Evolutionary conservation across 2,888 invertebrate species (phyloP).

Genomic region (Epistrophe grossulariae): DNA sequence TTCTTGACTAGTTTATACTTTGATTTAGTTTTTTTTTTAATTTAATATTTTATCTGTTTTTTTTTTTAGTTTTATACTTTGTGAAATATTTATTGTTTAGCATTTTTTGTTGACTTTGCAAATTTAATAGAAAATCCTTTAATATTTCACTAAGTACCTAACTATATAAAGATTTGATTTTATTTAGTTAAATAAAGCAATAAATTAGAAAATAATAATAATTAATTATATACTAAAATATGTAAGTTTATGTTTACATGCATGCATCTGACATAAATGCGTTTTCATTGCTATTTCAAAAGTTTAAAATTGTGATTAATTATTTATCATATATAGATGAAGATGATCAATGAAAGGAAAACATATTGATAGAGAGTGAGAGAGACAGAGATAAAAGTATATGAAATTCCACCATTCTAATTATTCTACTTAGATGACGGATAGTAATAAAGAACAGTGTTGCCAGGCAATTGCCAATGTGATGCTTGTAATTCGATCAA

Average conservation of each 20-base stretch:
- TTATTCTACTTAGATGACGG: constrained; percentile 86
- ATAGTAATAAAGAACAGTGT: constrained; percentile 95
- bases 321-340: constrained; percentile 9
- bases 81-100: constrained; percentile 62
- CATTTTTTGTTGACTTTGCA: neutral
- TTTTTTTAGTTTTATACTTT: constrained; percentile 39
- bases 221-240: constrained; percentile 42
- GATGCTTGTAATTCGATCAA: constrained; percentile 95
- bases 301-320: constrained; percentile 56
- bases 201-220: constrained; percentile 54
- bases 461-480: constrained; percentile 95
- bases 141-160: constrained; percentile 53
- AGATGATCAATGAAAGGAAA: constrained; percentile 34
- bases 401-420: neutral
- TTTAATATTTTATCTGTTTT: constrained; percentile 20
- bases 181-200: constrained; percentile 54
- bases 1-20: constrained; percentile 65
- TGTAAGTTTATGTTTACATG: constrained; percentile 48
- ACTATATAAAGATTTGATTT: constrained; percentile 17
- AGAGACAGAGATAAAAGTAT: neutral
- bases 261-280: constrained; percentile 74
- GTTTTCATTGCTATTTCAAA: constrained; percentile 59
- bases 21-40: constrained; percentile 22
- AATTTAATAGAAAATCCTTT: constrained; percentile 20
- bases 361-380: neutral